Evolutionary conservation across 2,888 invertebrate species (phyloP), one percentile per base, ranked within the genome.

Genomic region (Anorthoa munda): DNA sequence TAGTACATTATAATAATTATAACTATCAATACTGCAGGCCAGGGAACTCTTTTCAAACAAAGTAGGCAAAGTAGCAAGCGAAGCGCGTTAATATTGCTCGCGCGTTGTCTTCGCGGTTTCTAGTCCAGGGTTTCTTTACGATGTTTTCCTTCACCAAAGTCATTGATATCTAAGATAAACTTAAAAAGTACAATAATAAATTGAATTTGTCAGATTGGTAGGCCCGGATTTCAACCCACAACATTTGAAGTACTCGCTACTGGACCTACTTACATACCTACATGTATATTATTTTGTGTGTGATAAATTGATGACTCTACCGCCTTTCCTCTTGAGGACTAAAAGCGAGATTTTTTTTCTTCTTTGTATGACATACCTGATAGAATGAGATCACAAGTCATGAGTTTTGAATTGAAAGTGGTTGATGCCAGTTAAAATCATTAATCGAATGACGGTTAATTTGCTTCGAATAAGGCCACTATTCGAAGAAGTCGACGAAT

Each of bases 351-450:
- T 23, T 18, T 31, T 39, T 0, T 45, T 45, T 56, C 23, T 58
- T 12, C 17, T 31, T 31, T 21, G 21, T 31, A 31, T 26, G n/a
- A 60, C 9, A 13, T 45, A 26, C 39, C 39, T 39, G n/a, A 31
- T 4, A n/a, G n/a, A 31, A 18, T 11, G 21, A 59, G 59, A 60
- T 60, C 51, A 60, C 26, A 51, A 59, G 50, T 59, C 59, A 46
- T 60, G 21, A 59, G 45, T 31, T 18, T 23, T 21, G 15, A 51
- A 72, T 72, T 72, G 60, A 51, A 46, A 59, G 72, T 46, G 26
- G 60, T 60, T 45, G 56, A 50, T 50, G 23, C 70, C 23, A 70
- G 45, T 50, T 58, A 31, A 59, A 72, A 51, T 46, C 2, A 31
- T 70, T 50, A 26, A 71, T 51, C 50, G 58, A 71, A 31, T 69